Conservation (phyloP, 2,888 invertebrate genomes). For the Epicampocera succincta region DNA sequence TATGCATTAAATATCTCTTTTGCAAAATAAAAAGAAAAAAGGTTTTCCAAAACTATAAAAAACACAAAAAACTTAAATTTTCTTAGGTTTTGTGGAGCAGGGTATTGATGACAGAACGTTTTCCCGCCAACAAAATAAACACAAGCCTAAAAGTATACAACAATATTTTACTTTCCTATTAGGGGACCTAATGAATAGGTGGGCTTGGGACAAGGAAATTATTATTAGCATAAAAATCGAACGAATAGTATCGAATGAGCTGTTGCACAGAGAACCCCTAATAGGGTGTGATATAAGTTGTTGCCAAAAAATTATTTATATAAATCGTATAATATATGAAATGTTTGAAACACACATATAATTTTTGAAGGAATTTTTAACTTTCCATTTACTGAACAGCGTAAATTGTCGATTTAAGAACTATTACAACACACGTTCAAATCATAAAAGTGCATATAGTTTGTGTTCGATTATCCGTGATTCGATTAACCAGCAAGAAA, state of each 20-base stretch:
- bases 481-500: no score
- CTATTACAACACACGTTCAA: no score
- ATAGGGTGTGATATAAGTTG: conserved; percentile 2
- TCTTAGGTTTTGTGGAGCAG: not conserved
- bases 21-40: no score
- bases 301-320: no score
- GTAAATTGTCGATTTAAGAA: no score
- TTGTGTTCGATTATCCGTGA: no score
- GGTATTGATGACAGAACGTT: not conserved
- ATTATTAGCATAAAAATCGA: conserved; percentile 22
- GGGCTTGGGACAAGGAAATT: conserved; percentile 12
- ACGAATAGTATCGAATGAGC: not conserved
- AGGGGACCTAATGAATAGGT: not conserved
- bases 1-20: no score
- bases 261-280: not conserved
- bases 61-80: conserved; percentile 13
- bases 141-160: conserved; percentile 71
- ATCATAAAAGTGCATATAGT: no score
- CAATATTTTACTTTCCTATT: conserved; percentile 17
- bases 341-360: no score
- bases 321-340: no score
- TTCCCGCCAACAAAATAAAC: not conserved
- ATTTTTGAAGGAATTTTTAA: no score
- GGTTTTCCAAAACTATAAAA: not conserved
- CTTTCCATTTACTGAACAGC: no score